Evolutionary conservation across 2,888 invertebrate genomes (phyloP).

Genomic region (Crocallis elinguaria): DNA sequence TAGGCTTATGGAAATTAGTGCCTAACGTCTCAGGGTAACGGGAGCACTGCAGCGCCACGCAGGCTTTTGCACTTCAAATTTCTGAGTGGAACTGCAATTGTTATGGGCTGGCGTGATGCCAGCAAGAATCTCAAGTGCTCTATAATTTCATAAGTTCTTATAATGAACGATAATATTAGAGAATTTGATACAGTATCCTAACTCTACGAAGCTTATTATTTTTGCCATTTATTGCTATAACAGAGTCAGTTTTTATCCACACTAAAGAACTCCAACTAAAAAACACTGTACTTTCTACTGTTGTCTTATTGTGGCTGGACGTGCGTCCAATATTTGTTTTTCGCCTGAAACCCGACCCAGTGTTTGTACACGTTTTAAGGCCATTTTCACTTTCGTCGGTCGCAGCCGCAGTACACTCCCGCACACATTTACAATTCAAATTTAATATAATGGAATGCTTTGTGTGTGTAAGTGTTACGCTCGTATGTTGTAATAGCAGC

Average conservation of each 20-base stretch:
- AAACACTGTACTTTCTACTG: slow-evolving; percentile 29
- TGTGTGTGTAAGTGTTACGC: slow-evolving; percentile 31
- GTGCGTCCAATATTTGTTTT: slow-evolving; percentile 72
- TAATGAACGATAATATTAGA: too few species aligned
- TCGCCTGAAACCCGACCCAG: slow-evolving; percentile 61
- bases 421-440: slow-evolving; percentile 52
- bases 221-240: too few species aligned
- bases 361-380: slow-evolving; percentile 75
- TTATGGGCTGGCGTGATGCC: too few species aligned
- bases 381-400: slow-evolving; percentile 76
- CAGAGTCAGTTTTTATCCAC: not conserved
- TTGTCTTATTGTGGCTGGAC: slow-evolving; percentile 60
- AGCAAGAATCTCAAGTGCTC: too few species aligned
- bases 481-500: slow-evolving; percentile 20
- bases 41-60: too few species aligned
- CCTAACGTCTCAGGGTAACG: too few species aligned
- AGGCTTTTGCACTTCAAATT: too few species aligned
- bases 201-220: too few species aligned
- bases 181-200: too few species aligned
- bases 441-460: slow-evolving; percentile 26
- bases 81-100: too few species aligned
- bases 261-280: slow-evolving; percentile 9
- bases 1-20: too few species aligned
- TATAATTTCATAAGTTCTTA: too few species aligned
- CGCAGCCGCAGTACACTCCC: slow-evolving; percentile 46